These are phyloP conservation scores for Fabriciana adippe DNA, from an alignment of 2,888 invertebrate species.

Conservation along the genomic window DNA sequence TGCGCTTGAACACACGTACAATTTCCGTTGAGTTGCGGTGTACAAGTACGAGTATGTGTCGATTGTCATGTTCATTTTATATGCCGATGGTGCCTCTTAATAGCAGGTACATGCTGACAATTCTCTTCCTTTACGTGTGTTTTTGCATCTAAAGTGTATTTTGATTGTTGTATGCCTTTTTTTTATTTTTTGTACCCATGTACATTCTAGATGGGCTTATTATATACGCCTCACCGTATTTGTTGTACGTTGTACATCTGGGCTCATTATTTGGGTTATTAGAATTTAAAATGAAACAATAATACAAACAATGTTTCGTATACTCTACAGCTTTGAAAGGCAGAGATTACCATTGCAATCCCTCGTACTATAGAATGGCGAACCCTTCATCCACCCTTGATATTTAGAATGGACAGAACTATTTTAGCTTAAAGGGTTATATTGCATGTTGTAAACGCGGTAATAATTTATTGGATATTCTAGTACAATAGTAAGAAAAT, in stretches of 20 bases:
- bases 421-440: constrained; percentile 41
- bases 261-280: constrained; percentile 3
- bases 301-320: not conserved
- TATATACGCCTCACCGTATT: not conserved
- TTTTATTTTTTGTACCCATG: not conserved
- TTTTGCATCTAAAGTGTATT: not conserved
- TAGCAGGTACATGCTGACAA: constrained; percentile 32
- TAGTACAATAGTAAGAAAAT: constrained; percentile 69
- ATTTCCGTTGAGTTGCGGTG: constrained; percentile 53
- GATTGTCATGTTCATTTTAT: constrained; percentile 23
- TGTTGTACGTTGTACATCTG: constrained; percentile 4
- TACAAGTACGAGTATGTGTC: constrained; percentile 35
- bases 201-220: not conserved
- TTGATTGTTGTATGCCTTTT: not conserved
- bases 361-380: not conserved
- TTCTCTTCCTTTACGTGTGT: constrained; percentile 12
- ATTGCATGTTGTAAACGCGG: constrained; percentile 51
- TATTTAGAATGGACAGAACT: constrained; percentile 39
- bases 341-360: constrained; percentile 7
- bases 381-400: constrained; percentile 33
- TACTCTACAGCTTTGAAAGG: not conserved
- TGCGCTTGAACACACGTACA: constrained; percentile 51
- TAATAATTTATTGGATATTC: constrained; percentile 78
- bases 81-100: constrained; percentile 29
- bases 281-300: constrained; percentile 8